These are phyloP conservation scores for Pica pica DNA, from an alignment of 2,113 vertebrate genomes.

Conservation along the genomic window DNA sequence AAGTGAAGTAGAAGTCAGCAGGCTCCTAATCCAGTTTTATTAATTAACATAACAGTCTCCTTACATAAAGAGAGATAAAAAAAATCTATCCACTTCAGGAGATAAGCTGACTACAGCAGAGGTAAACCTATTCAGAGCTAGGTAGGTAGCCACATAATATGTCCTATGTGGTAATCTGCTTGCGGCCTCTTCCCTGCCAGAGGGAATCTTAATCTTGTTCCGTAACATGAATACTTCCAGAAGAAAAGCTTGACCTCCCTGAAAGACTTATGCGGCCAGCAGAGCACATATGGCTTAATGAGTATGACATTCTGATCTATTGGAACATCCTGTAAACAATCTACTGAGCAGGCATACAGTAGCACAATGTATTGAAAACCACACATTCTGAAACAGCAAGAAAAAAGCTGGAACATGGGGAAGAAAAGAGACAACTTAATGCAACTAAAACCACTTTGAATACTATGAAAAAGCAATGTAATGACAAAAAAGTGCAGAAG, in stretches of 20 bases:
- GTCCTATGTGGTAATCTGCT: background rate
- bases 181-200: background rate
- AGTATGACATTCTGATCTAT: background rate
- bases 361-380: background rate
- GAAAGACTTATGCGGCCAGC: background rate
- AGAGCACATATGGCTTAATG: background rate
- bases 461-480: background rate
- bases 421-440: background rate
- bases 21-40: background rate
- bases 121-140: background rate
- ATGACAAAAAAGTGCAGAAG: background rate
- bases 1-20: background rate
- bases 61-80: slow-evolving; percentile 17
- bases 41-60: slow-evolving; percentile 10
- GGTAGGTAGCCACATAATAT: background rate
- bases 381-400: background rate
- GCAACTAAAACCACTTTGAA: background rate
- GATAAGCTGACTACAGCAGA: slow-evolving; percentile 21
- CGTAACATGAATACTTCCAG: background rate
- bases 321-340: background rate
- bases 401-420: rapidly evolving
- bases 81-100: background rate
- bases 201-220: background rate
- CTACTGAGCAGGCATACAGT: background rate
- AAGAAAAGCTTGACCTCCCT: background rate